phyloP scores from a whole-genome alignment of 1,140 invertebrate species.

The Cylas formicarius region DNA sequence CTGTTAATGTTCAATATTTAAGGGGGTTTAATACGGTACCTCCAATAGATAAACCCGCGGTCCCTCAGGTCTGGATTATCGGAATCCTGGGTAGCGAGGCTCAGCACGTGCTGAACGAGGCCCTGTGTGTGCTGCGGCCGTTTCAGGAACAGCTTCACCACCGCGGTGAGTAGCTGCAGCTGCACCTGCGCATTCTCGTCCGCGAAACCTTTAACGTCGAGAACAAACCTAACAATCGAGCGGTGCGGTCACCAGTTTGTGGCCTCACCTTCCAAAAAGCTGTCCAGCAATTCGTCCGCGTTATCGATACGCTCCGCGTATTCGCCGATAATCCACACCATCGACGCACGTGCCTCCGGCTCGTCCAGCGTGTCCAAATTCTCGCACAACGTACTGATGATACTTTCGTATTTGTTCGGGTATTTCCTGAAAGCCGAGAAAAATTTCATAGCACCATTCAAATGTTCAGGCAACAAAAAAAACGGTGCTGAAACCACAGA shows the following conservation, averaged over 20 bases:
- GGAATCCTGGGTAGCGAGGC: constrained; percentile 94
- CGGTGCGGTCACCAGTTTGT: neutral
- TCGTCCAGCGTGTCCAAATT: constrained; percentile 98
- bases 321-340: constrained; percentile 99
- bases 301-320: constrained; percentile 99
- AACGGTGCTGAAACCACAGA: no score
- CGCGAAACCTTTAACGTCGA: constrained; percentile 69
- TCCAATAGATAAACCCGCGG: constrained; percentile 99
- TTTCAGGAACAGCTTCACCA: constrained; percentile 98
- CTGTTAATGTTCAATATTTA: no score
- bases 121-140: constrained; percentile 97
- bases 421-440: constrained; percentile 67
- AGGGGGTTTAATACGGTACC: constrained; percentile 42
- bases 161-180: constrained; percentile 92
- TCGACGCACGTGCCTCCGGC: constrained; percentile 96
- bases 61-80: constrained; percentile 99
- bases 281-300: constrained; percentile 96
- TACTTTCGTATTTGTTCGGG: constrained; percentile 99
- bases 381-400: constrained; percentile 98
- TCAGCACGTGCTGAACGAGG: constrained; percentile 90
- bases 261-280: constrained; percentile 83
- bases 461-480: no score
- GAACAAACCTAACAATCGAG: constrained; percentile 1
- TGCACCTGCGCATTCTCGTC: constrained; percentile 99
- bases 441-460: constrained; percentile 10